A percentile compares a stretch with the other conserved stretches of the same genome.
Conservation (phyloP, 2,113 vertebrate genomes). For the Talpa occidentalis region DNA sequence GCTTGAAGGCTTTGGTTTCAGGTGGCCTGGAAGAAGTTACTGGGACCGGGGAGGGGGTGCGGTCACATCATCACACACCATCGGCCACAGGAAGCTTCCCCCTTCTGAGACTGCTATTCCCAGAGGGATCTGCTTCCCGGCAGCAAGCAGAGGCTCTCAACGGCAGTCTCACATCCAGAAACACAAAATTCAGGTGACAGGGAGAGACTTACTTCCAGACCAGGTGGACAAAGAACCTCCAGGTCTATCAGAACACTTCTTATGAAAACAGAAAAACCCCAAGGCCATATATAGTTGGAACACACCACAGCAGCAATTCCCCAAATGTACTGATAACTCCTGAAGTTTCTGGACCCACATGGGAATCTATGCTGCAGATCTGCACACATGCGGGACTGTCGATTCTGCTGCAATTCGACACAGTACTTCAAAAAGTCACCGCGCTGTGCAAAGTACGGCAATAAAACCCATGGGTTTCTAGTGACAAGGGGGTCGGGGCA, state of each 20-base stretch:
- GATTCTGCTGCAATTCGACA: not conserved
- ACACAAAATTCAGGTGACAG: not conserved
- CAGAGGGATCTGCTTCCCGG: not conserved
- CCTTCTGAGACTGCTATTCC: not conserved
- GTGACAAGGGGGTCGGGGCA: not conserved
- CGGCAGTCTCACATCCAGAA: not conserved
- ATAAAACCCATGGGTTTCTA: not conserved
- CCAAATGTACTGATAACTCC: not conserved
- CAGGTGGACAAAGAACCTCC: not conserved
- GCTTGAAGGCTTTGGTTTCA: not conserved
- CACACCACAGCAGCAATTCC: no score
- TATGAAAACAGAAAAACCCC: not conserved
- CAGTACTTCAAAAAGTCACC: no score
- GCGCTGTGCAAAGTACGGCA: no score
- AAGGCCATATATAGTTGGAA: no score
- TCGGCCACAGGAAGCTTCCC: not conserved
- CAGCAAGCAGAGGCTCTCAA: not conserved
- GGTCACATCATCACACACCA: not conserved
- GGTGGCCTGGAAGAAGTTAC: not conserved
- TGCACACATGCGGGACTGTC: accelerated
- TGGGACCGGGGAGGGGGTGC: not conserved
- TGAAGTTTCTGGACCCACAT: not conserved
- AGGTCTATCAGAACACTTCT: not conserved
- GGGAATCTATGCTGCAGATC: not conserved
- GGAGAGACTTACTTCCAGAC: not conserved